Conservation (phyloP, 2,113 vertebrate species). For the Haemorhous mexicanus region DNA sequence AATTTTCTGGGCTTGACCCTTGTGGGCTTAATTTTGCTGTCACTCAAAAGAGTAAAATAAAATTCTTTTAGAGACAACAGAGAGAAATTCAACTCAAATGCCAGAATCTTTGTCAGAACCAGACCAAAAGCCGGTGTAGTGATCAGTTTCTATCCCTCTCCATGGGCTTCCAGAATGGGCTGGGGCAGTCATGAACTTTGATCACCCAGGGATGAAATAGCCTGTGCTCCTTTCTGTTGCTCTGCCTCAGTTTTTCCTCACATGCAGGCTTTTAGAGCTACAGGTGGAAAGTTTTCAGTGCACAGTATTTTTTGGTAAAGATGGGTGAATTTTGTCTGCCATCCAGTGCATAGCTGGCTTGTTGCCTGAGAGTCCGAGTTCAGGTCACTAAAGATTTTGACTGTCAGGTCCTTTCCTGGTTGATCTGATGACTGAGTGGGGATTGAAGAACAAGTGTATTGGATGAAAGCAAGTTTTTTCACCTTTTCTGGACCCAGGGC, state of each 20-base stretch:
- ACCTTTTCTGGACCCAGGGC: background rate
- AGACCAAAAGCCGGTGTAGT: background rate
- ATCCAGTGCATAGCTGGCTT: background rate
- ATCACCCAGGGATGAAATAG: background rate
- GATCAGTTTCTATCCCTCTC: background rate
- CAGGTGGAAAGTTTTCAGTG: background rate
- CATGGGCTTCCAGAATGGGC: background rate
- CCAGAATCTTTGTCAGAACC: background rate
- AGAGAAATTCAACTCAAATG: background rate
- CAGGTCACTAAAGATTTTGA: background rate
- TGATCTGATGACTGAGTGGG: background rate
- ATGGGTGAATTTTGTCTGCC: background rate
- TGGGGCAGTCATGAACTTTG: background rate
- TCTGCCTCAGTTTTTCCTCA: background rate
- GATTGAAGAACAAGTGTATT: background rate
- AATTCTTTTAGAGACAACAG: background rate
- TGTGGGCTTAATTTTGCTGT: background rate
- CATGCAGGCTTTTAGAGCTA: background rate
- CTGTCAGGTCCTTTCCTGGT: background rate
- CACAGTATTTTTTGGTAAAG: background rate
- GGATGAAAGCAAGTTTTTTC: background rate
- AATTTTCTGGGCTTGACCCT: background rate
- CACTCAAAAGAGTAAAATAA: background rate
- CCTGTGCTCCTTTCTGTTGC: background rate
- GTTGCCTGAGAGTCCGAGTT: accelerated